Percentiles rank a stretch among this genome's conserved stretches.
phyloP scores from a whole-genome alignment of 2,797 vertebrate species.

The Alauda arvensis region DNA sequence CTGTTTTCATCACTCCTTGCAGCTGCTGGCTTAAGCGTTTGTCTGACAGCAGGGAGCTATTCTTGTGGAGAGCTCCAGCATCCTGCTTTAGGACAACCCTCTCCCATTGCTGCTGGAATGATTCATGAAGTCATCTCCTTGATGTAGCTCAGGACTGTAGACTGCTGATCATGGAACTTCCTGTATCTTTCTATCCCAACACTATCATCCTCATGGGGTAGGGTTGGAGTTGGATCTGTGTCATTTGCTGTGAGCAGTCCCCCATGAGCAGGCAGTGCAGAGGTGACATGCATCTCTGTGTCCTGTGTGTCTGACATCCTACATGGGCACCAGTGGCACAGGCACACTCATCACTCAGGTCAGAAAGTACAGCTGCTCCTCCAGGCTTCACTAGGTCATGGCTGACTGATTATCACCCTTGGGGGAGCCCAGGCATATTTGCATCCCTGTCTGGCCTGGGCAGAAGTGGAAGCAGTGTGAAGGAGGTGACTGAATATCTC shows the following conservation, averaged over 20 bases:
- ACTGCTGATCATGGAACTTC: neutral
- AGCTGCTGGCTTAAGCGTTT: neutral
- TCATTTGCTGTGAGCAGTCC: neutral
- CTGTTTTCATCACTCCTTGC: neutral
- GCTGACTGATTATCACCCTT: neutral
- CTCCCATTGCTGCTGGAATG: neutral
- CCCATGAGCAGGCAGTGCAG: neutral
- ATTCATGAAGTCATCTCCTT: neutral
- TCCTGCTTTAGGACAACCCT: neutral
- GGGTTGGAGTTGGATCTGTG: neutral
- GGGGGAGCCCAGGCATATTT: neutral
- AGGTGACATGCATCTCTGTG: neutral
- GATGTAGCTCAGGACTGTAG: neutral
- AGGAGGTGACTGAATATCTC: neutral
- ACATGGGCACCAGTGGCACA: neutral
- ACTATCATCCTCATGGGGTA: fast-evolving
- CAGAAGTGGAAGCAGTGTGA: neutral
- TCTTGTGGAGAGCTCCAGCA: neutral
- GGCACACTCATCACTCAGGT: neutral
- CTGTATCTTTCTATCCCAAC: neutral
- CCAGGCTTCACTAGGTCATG: neutral
- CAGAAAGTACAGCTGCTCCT: neutral
- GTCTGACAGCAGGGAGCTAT: neutral
- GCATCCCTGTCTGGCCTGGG: neutral
- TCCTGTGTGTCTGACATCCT: neutral